A percentile compares a stretch with the other conserved stretches of the same genome.
Conservation (phyloP, 2,113 vertebrate species). For the Mola mola region DNA sequence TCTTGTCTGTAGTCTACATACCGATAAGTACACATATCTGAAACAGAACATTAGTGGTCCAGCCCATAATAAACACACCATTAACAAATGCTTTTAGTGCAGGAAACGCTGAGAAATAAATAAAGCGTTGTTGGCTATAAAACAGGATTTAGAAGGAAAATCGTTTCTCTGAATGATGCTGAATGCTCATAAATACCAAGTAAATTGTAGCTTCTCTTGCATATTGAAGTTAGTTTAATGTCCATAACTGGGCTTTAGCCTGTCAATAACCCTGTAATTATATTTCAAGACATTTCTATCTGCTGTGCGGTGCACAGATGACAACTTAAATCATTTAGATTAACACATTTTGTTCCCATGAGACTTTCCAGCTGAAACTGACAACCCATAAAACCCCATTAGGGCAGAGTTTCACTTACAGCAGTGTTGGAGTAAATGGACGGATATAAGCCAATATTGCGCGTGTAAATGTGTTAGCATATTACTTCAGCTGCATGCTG, state of each 20-base stretch:
- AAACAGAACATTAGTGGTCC: not conserved
- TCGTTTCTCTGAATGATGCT: slow-evolving; percentile 12
- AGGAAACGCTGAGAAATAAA: not conserved
- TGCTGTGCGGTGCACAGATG: slow-evolving; percentile 2
- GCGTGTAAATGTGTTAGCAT: slow-evolving; percentile 23
- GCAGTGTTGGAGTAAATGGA: slow-evolving; percentile 31
- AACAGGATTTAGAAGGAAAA: not conserved
- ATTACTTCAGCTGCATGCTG: slow-evolving; percentile 12
- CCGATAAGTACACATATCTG: not conserved
- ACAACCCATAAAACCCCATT: slow-evolving; percentile 19
- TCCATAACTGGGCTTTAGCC: slow-evolving; percentile 9
- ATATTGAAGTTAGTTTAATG: slow-evolving; percentile 10
- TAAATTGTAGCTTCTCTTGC: slow-evolving; percentile 7
- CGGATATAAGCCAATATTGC: slow-evolving; percentile 11
- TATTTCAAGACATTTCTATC: slow-evolving; percentile 4
- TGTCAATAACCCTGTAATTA: slow-evolving; percentile 34
- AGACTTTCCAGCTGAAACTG: slow-evolving; percentile 14
- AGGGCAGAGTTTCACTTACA: slow-evolving; percentile 12
- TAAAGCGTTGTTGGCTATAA: not conserved
- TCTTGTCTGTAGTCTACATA: not conserved
- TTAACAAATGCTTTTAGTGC: not conserved
- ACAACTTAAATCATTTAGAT: slow-evolving; percentile 38
- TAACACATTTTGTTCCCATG: slow-evolving; percentile 22
- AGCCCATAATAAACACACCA: not conserved
- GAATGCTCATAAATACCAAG: not conserved